Evolutionary conservation across 2,888 invertebrate genomes (phyloP).

Genomic region (Polydrusus pterygomalis): DNA sequence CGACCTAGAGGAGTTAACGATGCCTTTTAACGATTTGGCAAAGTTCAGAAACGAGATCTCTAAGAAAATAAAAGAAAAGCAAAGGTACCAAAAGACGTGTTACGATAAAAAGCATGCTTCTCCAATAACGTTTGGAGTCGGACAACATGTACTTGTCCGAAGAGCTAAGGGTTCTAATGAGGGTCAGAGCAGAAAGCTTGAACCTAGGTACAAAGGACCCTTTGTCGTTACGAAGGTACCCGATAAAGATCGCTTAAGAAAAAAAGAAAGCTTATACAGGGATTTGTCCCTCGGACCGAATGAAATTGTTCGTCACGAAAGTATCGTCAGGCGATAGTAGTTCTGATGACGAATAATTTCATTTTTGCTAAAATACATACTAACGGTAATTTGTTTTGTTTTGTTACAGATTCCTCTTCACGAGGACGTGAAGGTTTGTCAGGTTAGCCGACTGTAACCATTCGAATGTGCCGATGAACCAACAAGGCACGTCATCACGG

Average conservation of each 20-base stretch:
- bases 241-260: constrained; percentile 53
- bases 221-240: constrained; percentile 55
- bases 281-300: constrained; percentile 54
- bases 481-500: too few species aligned
- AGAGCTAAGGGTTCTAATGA: constrained; percentile 52
- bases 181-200: constrained; percentile 57
- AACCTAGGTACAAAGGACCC: constrained; percentile 55
- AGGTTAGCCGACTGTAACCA: too few species aligned
- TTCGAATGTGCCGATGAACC: too few species aligned
- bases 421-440: too few species aligned
- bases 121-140: constrained; percentile 51
- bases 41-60: constrained; percentile 39
- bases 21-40: constrained; percentile 49
- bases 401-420: too few species aligned
- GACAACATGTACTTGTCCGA: constrained; percentile 57
- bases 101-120: constrained; percentile 53
- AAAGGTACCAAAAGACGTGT: constrained; percentile 45
- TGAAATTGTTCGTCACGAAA: background rate
- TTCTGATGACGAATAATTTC: too few species aligned
- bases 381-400: too few species aligned
- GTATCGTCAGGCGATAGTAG: too few species aligned
- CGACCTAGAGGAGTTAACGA: constrained; percentile 56
- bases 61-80: constrained; percentile 25
- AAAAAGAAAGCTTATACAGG: constrained; percentile 53
- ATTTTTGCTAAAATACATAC: too few species aligned